Conservation (phyloP, 1,140 invertebrate genomes). For the Neotoxoptera formosana region DNA sequence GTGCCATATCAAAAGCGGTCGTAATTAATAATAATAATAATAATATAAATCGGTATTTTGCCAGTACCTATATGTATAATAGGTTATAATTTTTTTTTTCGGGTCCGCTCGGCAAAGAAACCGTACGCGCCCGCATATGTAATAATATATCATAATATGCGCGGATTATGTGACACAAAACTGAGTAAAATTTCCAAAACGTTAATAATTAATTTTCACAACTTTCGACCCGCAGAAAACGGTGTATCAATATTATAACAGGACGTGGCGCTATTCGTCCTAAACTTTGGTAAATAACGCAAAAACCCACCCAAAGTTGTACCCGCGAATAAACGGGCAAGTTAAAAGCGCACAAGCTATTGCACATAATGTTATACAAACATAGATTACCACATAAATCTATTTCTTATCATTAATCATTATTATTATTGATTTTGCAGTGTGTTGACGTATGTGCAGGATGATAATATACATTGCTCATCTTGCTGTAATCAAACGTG, state of each 20-base stretch:
- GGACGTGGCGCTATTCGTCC: not conserved
- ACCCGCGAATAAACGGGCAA: not conserved
- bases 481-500: not conserved
- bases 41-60: not conserved
- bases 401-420: not conserved
- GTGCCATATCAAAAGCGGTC: too few relatives aligned
- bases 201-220: conserved; percentile 8
- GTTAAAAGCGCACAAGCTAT: not conserved
- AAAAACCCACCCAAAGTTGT: not conserved
- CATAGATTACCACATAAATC: not conserved
- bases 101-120: not conserved
- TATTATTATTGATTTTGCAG: not conserved
- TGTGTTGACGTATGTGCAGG: not conserved
- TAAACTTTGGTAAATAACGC: conserved; percentile 6
- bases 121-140: not conserved
- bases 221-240: not conserved
- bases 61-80: not conserved
- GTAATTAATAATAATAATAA: not conserved
- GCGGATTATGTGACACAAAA: not conserved
- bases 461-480: not conserved
- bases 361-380: not conserved
- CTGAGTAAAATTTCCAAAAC: not conserved
- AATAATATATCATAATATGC: conserved; percentile 7
- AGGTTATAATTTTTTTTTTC: not conserved
- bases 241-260: not conserved